These are phyloP conservation scores for Falco cherrug DNA, from an alignment of 2,797 vertebrate species.

Conservation along the genomic window DNA sequence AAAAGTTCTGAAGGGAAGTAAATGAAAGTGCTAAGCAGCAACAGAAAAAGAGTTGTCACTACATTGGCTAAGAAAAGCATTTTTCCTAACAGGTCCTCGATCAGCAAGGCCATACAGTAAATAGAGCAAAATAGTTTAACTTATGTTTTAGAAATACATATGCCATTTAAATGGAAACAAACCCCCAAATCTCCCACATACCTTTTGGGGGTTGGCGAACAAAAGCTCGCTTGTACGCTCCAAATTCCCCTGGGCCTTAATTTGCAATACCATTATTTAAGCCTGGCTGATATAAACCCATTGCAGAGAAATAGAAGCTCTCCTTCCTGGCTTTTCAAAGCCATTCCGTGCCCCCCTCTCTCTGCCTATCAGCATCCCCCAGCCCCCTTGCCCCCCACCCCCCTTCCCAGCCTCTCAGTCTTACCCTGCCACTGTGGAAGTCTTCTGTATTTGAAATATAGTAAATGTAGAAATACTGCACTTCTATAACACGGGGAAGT, in stretches of 20 bases:
- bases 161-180: slow-evolving; percentile 53
- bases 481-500: neutral
- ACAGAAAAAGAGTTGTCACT: neutral
- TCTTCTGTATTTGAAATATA: slow-evolving; percentile 2
- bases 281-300: slow-evolving; percentile 37
- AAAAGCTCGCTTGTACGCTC: slow-evolving; percentile 43
- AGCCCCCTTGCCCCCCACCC: no score
- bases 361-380: neutral
- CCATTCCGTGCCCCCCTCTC: neutral
- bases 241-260: slow-evolving; percentile 55
- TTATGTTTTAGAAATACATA: slow-evolving; percentile 19
- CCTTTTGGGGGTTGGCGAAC: slow-evolving; percentile 55
- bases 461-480: neutral
- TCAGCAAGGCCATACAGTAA: neutral
- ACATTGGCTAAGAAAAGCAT: neutral
- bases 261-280: slow-evolving; percentile 62
- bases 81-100: neutral
- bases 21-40: neutral
- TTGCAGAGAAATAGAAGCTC: slow-evolving; percentile 47
- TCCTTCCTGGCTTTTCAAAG: slow-evolving; percentile 29
- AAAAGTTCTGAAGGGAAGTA: slow-evolving; percentile 17
- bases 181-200: slow-evolving; percentile 32
- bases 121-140: slow-evolving; percentile 35
- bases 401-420: neutral
- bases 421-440: neutral